Conservation (phyloP, 2,888 invertebrate genomes). For the Cerastis rubricosa region DNA sequence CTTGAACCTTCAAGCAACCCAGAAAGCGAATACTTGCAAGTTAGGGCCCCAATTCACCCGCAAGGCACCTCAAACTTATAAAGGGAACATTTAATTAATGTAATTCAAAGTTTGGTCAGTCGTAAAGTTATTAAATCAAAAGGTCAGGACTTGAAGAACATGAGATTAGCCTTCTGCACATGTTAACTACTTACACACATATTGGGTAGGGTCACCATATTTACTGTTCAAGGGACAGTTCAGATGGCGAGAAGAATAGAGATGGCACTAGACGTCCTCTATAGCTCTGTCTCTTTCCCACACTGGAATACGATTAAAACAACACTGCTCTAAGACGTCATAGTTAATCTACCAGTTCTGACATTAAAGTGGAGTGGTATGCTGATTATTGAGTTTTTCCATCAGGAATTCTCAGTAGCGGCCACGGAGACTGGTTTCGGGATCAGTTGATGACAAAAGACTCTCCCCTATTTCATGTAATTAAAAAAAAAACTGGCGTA, state of each 20-base stretch:
- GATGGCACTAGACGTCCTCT: too few relatives aligned
- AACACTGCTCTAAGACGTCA: too few relatives aligned
- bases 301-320: too few relatives aligned
- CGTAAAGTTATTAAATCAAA: conserved; percentile 78
- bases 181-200: conserved; percentile 72
- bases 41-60: conserved; percentile 56
- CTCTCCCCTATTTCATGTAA: too few relatives aligned
- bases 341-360: not conserved
- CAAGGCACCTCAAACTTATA: conserved; percentile 68
- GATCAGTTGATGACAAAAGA: too few relatives aligned
- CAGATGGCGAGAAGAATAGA: too few relatives aligned
- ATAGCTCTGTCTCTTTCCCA: too few relatives aligned
- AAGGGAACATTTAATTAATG: conserved; percentile 74
- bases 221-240: not conserved
- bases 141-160: conserved; percentile 71
- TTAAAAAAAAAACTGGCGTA: too few relatives aligned
- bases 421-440: too few relatives aligned
- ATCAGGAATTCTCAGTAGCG: too few relatives aligned
- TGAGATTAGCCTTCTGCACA: conserved; percentile 75
- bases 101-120: conserved; percentile 71
- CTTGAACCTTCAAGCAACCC: conserved; percentile 46
- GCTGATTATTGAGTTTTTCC: not conserved
- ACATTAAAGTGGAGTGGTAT: not conserved
- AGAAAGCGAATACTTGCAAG: conserved; percentile 56
- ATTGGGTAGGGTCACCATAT: conserved; percentile 63